These are phyloP conservation scores for Protomyctophum bolini DNA, from an alignment of 2,113 vertebrate genomes.

Conservation along the genomic window DNA sequence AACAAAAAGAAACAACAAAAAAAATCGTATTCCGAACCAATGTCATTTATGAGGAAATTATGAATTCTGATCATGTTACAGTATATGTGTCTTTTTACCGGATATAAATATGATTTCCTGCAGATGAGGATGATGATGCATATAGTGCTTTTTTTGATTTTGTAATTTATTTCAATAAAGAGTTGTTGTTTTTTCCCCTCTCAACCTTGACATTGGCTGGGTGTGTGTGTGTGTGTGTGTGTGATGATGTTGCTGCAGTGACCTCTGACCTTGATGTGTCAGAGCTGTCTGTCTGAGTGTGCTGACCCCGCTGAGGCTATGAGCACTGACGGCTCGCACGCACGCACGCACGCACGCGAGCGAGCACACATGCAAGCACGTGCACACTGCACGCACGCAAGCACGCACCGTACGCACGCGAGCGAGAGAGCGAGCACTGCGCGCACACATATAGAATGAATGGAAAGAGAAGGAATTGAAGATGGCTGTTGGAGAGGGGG, in stretches of 20 bases:
- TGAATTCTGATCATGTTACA: neutral
- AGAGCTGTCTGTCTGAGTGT: neutral
- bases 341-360: no score
- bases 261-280: slow-evolving; percentile 60
- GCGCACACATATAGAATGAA: neutral
- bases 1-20: neutral
- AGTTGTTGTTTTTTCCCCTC: slow-evolving; percentile 33
- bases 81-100: slow-evolving; percentile 29
- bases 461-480: neutral
- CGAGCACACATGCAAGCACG: no score
- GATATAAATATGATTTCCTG: neutral
- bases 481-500: neutral
- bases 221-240: neutral
- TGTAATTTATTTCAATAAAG: slow-evolving; percentile 73
- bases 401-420: neutral
- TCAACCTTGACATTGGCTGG: slow-evolving; percentile 34
- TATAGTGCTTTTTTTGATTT: slow-evolving; percentile 36
- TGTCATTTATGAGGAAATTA: slow-evolving; percentile 3
- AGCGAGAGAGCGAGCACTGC: neutral
- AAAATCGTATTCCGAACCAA: neutral
- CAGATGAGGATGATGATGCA: neutral
- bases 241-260: slow-evolving; percentile 37
- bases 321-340: slow-evolving; percentile 17
- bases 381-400: no score
- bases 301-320: slow-evolving; percentile 13